Evolutionary conservation across 2,797 vertebrate genomes (phyloP).

Genomic region (Cetoscarus ocellatus): DNA sequence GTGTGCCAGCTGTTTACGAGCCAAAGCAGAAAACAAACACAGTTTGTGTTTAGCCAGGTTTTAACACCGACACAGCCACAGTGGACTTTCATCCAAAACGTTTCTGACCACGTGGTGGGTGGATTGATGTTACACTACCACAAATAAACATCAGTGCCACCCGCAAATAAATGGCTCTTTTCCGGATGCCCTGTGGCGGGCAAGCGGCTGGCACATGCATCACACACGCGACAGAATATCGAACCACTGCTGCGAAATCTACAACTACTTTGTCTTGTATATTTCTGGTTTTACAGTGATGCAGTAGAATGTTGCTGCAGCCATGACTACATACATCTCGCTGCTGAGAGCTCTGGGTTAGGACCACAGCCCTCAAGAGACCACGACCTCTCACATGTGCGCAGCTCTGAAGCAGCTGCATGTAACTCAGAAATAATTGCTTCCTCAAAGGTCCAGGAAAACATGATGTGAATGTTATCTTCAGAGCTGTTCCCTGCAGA

Average conservation of each 20-base stretch:
- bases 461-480: constrained; percentile 87
- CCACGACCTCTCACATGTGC: constrained; percentile 86
- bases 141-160: constrained; percentile 60
- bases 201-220: constrained; percentile 62
- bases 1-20: constrained; percentile 14
- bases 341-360: constrained; percentile 81
- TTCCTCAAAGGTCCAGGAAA: constrained; percentile 88
- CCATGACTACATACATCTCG: constrained; percentile 81
- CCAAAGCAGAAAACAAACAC: constrained; percentile 30
- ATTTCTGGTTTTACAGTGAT: constrained; percentile 30
- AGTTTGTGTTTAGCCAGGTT: constrained; percentile 46
- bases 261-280: constrained; percentile 16
- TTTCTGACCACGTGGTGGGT: constrained; percentile 48
- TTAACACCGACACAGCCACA: constrained; percentile 50
- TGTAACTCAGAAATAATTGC: constrained; percentile 88
- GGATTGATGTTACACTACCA: constrained; percentile 59
- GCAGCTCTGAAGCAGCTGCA: constrained; percentile 86
- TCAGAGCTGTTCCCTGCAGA: constrained; percentile 67
- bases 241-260: constrained; percentile 26
- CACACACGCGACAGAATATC: constrained; percentile 30
- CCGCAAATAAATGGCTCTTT: constrained; percentile 66
- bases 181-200: constrained; percentile 52
- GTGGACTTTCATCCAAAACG: constrained; percentile 45
- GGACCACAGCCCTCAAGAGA: constrained; percentile 78
- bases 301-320: constrained; percentile 44